Conservation (phyloP, 2,888 invertebrate genomes). For the Thalpophila matura region DNA sequence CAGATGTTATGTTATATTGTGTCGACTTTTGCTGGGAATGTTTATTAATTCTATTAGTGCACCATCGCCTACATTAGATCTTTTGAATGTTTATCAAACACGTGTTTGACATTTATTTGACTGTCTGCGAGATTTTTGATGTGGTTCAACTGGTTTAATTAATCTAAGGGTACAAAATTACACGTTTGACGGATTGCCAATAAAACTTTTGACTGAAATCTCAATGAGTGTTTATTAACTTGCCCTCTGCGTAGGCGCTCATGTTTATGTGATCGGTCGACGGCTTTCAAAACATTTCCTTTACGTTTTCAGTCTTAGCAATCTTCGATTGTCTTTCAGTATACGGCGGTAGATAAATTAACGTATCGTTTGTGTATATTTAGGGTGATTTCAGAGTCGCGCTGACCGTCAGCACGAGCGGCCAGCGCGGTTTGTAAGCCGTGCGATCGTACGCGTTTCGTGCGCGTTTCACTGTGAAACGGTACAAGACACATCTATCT, state of each 20-base stretch:
- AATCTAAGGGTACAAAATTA: too few species aligned
- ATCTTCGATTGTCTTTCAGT: not conserved
- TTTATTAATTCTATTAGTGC: not conserved
- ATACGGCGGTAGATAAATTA: constrained; percentile 3
- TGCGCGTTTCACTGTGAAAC: too few species aligned
- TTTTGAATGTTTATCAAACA: too few species aligned
- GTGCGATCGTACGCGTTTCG: too few species aligned
- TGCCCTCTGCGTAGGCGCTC: not conserved
- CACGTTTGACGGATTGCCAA: constrained; percentile 8
- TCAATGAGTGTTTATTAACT: constrained; percentile 7
- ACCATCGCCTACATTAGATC: too few species aligned
- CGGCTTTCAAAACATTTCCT: constrained; percentile 3
- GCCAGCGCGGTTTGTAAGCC: too few species aligned
- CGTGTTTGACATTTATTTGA: not conserved
- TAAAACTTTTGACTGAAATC: constrained; percentile 5
- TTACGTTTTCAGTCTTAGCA: not conserved
- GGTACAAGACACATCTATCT: too few species aligned
- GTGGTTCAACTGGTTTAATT: too few species aligned
- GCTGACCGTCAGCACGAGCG: too few species aligned
- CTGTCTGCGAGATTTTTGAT: not conserved
- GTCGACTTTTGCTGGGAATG: constrained; percentile 7
- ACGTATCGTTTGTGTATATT: constrained; percentile 14
- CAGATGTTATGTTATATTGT: constrained; percentile 21
- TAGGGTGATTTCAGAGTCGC: too few species aligned
- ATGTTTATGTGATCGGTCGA: not conserved